A percentile compares a stretch with the other conserved stretches of the same genome.
These are phyloP conservation scores for Pagetopsis macropterus DNA, from an alignment of 2,797 vertebrate genomes.

Conservation along the genomic window DNA sequence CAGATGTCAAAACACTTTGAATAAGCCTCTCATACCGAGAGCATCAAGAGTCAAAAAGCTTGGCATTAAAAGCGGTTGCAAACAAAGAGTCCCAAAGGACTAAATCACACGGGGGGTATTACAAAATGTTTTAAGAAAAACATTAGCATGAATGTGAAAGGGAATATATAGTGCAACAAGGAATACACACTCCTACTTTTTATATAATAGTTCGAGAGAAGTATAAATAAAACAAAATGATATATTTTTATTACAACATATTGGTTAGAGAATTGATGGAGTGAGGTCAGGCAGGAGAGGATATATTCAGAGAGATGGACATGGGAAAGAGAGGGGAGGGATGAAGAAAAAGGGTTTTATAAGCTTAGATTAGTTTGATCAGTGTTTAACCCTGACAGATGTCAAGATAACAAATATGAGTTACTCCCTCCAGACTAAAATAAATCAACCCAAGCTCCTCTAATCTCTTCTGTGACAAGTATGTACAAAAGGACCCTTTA, in stretches of 20 bases:
- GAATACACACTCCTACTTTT: not conserved
- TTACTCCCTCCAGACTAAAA: too few relatives aligned
- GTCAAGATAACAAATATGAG: not conserved
- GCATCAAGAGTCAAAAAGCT: slow-evolving; percentile 31
- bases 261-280: not conserved
- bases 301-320: not conserved
- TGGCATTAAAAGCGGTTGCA: not conserved
- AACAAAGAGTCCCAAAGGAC: not conserved
- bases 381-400: not conserved
- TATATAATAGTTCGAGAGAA: not conserved
- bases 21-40: slow-evolving; percentile 44
- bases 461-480: too few relatives aligned
- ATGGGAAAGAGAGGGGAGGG: not conserved
- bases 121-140: not conserved
- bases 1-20: slow-evolving; percentile 44
- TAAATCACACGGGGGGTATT: not conserved
- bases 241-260: not conserved
- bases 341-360: not conserved
- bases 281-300: not conserved
- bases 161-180: not conserved
- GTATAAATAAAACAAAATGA: not conserved
- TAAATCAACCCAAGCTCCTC: too few relatives aligned
- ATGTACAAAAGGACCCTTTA: too few relatives aligned
- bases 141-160: not conserved
- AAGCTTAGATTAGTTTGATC: not conserved